phyloP scores from a whole-genome alignment of 1,140 invertebrate genomes.

The Nasonia giraulti region DNA sequence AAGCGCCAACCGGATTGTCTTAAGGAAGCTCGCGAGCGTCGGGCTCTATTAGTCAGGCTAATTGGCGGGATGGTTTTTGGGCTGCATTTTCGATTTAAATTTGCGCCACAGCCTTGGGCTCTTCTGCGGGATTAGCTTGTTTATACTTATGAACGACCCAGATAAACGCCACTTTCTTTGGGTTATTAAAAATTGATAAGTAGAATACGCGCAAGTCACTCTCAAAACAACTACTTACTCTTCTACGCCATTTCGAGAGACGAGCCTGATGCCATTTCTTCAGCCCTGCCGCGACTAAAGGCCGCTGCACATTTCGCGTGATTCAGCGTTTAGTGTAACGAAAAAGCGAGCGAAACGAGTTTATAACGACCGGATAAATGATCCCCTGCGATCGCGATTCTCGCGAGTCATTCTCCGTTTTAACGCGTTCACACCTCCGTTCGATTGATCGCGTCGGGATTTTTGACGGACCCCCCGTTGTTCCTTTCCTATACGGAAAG shows the following conservation, averaged over 20 bases:
- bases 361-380: slow-evolving; percentile 15
- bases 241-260: background rate
- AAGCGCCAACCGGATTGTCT: background rate
- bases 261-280: background rate
- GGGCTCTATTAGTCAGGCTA: background rate
- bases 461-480: background rate
- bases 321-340: background rate
- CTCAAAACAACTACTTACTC: background rate
- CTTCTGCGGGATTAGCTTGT: too few species aligned
- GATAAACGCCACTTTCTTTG: background rate
- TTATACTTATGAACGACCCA: too few species aligned
- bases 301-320: background rate
- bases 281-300: background rate
- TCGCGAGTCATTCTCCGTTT: background rate
- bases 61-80: slow-evolving; percentile 10
- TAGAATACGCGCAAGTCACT: background rate
- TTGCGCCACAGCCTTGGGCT: background rate
- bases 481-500: background rate
- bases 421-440: background rate
- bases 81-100: background rate
- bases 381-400: background rate
- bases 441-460: background rate
- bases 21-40: background rate
- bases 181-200: background rate
- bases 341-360: slow-evolving; percentile 10